A percentile compares a stretch with the other conserved stretches of the same genome.
Evolutionary conservation across 2,888 invertebrate genomes (phyloP).

Genomic region (Cremastobaeus sp.): DNA sequence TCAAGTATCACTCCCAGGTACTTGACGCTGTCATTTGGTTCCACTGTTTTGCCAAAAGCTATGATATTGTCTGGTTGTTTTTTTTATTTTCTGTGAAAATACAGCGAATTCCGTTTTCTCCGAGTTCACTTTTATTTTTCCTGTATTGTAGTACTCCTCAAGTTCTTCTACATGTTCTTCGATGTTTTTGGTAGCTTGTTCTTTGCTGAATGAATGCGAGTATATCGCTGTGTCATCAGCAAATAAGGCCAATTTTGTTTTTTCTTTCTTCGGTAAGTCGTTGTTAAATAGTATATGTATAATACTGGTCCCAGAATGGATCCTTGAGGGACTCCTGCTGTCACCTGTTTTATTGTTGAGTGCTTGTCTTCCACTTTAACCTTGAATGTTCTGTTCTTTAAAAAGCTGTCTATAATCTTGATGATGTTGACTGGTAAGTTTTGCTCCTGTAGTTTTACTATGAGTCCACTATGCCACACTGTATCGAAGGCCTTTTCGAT

Average conservation of each 20-base stretch:
- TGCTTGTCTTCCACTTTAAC: constrained; percentile 14
- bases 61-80: background rate
- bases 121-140: constrained; percentile 51
- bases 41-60: constrained; percentile 12
- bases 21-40: constrained; percentile 43
- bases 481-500: constrained; percentile 63
- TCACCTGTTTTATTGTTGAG: background rate
- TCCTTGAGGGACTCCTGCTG: constrained; percentile 41
- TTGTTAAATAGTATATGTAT: constrained; percentile 5
- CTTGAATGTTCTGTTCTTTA: constrained; percentile 13
- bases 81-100: constrained; percentile 39
- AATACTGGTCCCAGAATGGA: constrained; percentile 5
- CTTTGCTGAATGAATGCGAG: constrained; percentile 18
- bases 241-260: constrained; percentile 25
- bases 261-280: constrained; percentile 7
- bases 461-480: constrained; percentile 60
- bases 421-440: constrained; percentile 4
- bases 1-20: constrained; percentile 64
- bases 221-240: constrained; percentile 43
- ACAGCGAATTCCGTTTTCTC: constrained; percentile 53
- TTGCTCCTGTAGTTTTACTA: constrained; percentile 29
- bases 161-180: constrained; percentile 10
- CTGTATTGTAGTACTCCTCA: constrained; percentile 22
- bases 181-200: constrained; percentile 6
- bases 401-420: constrained; percentile 10